Evolutionary conservation across 2,797 vertebrate genomes (phyloP).

Genomic region (Cottoperca gobio): DNA sequence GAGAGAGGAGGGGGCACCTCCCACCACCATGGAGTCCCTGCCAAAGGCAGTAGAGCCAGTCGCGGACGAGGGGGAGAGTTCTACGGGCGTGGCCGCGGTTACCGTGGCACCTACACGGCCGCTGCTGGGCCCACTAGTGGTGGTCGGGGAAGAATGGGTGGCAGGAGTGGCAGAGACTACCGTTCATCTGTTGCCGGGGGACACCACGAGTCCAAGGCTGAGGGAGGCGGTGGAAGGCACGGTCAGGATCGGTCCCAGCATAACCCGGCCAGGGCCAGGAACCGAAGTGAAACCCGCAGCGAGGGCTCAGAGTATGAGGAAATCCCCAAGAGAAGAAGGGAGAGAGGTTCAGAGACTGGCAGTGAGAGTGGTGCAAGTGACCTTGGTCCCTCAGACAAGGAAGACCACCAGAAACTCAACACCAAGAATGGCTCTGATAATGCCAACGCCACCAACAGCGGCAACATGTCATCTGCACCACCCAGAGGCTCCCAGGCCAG

Average conservation of each 20-base stretch:
- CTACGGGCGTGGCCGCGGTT: slow-evolving; percentile 92
- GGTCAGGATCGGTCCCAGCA: slow-evolving; percentile 78
- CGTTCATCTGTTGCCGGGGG: slow-evolving; percentile 74
- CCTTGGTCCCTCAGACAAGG: slow-evolving; percentile 89
- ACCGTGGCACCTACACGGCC: slow-evolving; percentile 88
- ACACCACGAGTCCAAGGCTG: slow-evolving; percentile 82
- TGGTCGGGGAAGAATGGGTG: slow-evolving; percentile 85
- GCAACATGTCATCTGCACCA: slow-evolving; percentile 62
- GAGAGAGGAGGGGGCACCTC: slow-evolving; percentile 75
- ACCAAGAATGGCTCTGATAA: slow-evolving; percentile 77
- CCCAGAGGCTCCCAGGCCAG: slow-evolving; percentile 85
- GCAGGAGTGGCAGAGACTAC: slow-evolving; percentile 87
- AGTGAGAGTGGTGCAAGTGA: slow-evolving; percentile 92
- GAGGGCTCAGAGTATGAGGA: slow-evolving; percentile 96
- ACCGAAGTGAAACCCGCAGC: slow-evolving; percentile 92
- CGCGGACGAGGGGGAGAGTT: slow-evolving; percentile 92
- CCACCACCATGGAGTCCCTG: slow-evolving; percentile 77
- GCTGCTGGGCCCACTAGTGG: slow-evolving; percentile 77
- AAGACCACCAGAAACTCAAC: slow-evolving; percentile 81
- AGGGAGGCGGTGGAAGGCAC: slow-evolving; percentile 73
- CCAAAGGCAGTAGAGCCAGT: slow-evolving; percentile 78
- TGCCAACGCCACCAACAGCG: slow-evolving; percentile 23
- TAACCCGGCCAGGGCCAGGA: slow-evolving; percentile 87
- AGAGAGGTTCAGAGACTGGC: slow-evolving; percentile 93
- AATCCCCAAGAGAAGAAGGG: slow-evolving; percentile 91